Evolutionary conservation across 2,888 invertebrate genomes (phyloP).

Genomic region (Athalia circularis): DNA sequence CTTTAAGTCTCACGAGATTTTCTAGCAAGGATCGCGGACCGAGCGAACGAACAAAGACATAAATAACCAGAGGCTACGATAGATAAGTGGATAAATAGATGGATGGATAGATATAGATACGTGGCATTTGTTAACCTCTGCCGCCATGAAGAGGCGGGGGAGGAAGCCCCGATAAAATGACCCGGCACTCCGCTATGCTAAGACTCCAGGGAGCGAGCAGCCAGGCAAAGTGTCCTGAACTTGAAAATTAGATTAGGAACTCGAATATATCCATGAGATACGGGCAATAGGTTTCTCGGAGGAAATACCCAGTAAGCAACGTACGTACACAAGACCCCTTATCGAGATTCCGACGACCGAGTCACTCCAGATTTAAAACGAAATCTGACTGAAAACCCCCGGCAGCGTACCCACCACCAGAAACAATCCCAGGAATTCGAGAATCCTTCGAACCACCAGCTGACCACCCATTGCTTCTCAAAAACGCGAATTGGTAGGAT

Average conservation of each 20-base stretch:
- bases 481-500: too few species aligned
- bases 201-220: background rate
- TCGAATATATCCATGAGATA: background rate
- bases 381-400: background rate
- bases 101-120: background rate
- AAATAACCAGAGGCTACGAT: background rate
- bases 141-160: background rate
- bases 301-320: too few species aligned
- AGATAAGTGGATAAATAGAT: background rate
- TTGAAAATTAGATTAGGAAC: constrained; percentile 41
- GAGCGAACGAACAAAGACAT: background rate
- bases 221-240: constrained; percentile 29
- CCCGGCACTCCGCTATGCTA: constrained; percentile 11
- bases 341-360: too few species aligned
- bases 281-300: too few species aligned
- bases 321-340: too few species aligned
- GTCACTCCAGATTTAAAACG: background rate
- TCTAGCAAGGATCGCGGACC: background rate
- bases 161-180: constrained; percentile 38
- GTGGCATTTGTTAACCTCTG: background rate
- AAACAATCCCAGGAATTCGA: too few species aligned
- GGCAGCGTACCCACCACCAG: too few species aligned
- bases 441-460: too few species aligned
- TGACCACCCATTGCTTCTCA: too few species aligned
- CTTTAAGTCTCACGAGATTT: too few species aligned